Conservation (phyloP, 1,140 invertebrate species). For the Trichonephila inaurata region DNA sequence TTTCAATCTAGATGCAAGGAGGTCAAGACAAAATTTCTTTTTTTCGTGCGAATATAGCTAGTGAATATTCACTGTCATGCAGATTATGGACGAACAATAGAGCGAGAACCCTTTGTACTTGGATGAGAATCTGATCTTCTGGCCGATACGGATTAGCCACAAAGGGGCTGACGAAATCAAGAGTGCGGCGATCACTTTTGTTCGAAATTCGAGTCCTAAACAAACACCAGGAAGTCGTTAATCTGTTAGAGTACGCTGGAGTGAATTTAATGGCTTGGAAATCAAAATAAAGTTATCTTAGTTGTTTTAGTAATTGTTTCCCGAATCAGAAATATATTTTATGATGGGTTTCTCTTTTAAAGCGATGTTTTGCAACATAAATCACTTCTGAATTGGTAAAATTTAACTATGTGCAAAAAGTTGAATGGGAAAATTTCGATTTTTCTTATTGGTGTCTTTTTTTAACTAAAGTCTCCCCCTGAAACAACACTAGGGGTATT, state of each 20-base stretch:
- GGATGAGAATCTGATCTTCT: background rate
- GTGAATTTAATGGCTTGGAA: background rate
- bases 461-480: no score
- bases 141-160: background rate
- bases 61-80: conserved; percentile 8
- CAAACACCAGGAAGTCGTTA: background rate
- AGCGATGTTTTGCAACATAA: no score
- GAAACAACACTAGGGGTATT: no score
- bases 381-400: no score
- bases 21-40: background rate
- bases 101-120: background rate
- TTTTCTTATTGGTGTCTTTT: no score
- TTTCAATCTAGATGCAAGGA: background rate
- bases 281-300: background rate
- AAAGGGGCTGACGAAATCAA: background rate
- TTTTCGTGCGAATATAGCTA: background rate
- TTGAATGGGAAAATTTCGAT: no score
- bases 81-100: background rate
- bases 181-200: background rate
- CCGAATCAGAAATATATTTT: background rate
- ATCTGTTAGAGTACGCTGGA: background rate
- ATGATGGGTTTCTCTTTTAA: no score
- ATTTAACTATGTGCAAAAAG: no score
- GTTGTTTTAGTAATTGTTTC: background rate
- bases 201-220: background rate